Base-by-base conservation (phyloP, 2,888 invertebrate species). In the Metalampra italica region DNA sequence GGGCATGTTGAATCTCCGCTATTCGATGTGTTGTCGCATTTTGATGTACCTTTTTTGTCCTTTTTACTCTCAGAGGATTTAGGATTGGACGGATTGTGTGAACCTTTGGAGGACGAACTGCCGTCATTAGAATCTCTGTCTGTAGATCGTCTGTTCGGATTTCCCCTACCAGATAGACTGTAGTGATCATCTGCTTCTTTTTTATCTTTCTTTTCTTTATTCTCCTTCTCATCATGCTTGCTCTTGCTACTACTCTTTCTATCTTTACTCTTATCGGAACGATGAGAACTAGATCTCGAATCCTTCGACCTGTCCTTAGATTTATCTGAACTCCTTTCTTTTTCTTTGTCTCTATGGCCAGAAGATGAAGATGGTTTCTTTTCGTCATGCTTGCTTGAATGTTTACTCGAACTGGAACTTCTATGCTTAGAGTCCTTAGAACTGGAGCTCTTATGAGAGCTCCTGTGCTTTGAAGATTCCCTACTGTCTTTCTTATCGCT, bases 111-210 rank as follows among this genome's bases (percentile, higher is more conserved):
- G 0, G 88, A 90, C 1, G 90, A 90, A 49, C 90, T 91, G 9
- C 93, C 95, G 70, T 95, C 95, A 60, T 94, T 95, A 0, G 95
- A 95, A 78, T 96, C 95, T 53, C 94, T 89, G 60, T 94, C 96
- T 0, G 94, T 94, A 0, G 95, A 95, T 44, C 95, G 89, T 7
- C 95, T 90, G 57, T 91, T 91, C 46, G 91, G 91, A 39, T 90
- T 91, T 9, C 90, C 91, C 65, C 94, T 93, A 0, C 91, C 90
- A 36, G 93, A 92, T 5, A 92, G 83, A 60, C 92, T 92, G 50
- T 92, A 93, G 68, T 95, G 95, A 74, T 95, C 95, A 66, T 95
- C 95, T 49, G 88, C 89, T 2, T 90, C 81, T 66, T 92, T 91
- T 62, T 90, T 91, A 15, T 78, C 80, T 47, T 88, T 83, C 58